phyloP scores from a whole-genome alignment of 2,113 vertebrate species.

The Cebidichthys violaceus region DNA sequence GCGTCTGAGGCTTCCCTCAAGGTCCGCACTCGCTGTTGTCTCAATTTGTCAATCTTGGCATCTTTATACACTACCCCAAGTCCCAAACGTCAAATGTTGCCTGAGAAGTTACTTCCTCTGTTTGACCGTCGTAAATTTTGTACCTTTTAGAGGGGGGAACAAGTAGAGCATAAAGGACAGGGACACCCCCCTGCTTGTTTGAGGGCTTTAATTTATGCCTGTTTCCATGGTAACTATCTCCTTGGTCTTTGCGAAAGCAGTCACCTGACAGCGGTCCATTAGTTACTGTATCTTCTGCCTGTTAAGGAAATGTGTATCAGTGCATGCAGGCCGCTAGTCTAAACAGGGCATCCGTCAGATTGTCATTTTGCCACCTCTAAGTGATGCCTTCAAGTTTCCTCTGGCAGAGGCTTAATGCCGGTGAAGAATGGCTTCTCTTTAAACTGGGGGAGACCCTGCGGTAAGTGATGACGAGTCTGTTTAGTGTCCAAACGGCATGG shows the following conservation, averaged over 20 bases:
- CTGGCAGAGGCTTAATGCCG: conserved; percentile 37
- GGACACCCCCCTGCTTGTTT: conserved; percentile 64
- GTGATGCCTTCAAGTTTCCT: conserved; percentile 90
- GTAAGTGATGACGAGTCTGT: conserved; percentile 86
- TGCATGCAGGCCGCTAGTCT: conserved; percentile 80
- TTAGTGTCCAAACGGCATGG: conserved; percentile 81
- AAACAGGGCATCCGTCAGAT: conserved; percentile 92
- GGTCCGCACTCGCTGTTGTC: conserved; percentile 56
- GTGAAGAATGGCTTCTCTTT: conserved; percentile 84
- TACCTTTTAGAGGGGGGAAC: conserved; percentile 77
- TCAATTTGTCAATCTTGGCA: conserved; percentile 71
- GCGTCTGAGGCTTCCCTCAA: conserved; percentile 53
- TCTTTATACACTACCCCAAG: conserved; percentile 70
- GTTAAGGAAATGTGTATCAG: conserved; percentile 88
- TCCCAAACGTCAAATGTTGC: conserved; percentile 67
- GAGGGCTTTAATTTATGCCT: conserved; percentile 87
- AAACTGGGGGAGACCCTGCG: conserved; percentile 80
- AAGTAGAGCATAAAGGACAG: conserved; percentile 70
- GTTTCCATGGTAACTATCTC: conserved; percentile 96
- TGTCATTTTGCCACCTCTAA: conserved; percentile 89
- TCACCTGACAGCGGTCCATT: conserved; percentile 90
- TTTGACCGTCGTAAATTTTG: conserved; percentile 66
- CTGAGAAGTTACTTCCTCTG: conserved; percentile 76
- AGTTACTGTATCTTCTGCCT: conserved; percentile 86
- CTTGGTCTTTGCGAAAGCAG: conserved; percentile 85